Conservation (phyloP, 2,797 vertebrate species). For the Macropodus opercularis region DNA sequence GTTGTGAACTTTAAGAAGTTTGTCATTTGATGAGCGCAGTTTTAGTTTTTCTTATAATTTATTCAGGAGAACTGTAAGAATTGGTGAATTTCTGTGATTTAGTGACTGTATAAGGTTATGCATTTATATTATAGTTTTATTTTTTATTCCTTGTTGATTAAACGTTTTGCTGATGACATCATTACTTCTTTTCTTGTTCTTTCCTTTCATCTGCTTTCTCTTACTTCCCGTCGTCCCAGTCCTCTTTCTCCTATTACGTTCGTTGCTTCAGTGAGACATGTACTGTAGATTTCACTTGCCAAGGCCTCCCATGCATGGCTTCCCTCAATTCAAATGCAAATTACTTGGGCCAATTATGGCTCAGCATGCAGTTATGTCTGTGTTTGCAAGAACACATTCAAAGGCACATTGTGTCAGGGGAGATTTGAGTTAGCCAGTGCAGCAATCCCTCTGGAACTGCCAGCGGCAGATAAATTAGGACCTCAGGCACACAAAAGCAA, state of each 20-base stretch:
- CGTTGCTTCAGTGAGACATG: conserved; percentile 33
- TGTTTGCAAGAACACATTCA: conserved; percentile 71
- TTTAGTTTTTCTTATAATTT: not conserved
- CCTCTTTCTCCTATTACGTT: too few relatives aligned
- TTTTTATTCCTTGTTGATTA: conserved; percentile 9
- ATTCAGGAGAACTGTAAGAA: not conserved
- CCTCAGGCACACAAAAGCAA: conserved; percentile 62
- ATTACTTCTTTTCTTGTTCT: not conserved
- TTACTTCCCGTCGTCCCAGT: too few relatives aligned
- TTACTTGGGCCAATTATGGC: conserved; percentile 74
- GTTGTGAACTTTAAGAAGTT: not conserved
- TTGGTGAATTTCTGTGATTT: not conserved
- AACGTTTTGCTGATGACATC: conserved; percentile 18
- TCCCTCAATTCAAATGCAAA: conserved; percentile 79
- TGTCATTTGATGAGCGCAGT: not conserved
- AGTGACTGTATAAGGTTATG: not conserved
- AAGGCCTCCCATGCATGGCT: conserved; percentile 54
- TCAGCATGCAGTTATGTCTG: conserved; percentile 70
- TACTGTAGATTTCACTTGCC: conserved; percentile 26
- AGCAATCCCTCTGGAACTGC: conserved; percentile 55
- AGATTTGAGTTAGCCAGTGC: conserved; percentile 61
- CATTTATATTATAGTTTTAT: conserved; percentile 2
- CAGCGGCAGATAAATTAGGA: conserved; percentile 65
- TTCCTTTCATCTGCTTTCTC: not conserved
- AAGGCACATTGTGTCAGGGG: conserved; percentile 65